These are phyloP conservation scores for Sturnira hondurensis DNA, from an alignment of 2,113 vertebrate genomes.

Conservation along the genomic window DNA sequence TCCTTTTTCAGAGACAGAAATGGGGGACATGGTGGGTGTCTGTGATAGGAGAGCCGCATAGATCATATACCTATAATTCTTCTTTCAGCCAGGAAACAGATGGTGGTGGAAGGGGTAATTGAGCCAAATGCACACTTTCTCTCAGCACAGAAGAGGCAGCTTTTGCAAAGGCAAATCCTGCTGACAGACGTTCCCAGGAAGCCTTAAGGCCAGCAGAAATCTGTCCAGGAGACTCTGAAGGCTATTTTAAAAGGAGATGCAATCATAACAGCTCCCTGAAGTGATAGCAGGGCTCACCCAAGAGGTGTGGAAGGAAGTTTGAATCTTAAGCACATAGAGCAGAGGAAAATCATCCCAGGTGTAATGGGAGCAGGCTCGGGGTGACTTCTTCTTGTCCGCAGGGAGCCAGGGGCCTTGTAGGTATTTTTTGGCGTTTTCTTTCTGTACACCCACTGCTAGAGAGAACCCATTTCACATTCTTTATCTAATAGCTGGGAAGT, in stretches of 20 bases:
- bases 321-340: neutral
- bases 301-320: neutral
- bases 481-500: neutral
- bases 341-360: neutral
- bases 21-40: neutral
- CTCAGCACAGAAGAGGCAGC: neutral
- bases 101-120: neutral
- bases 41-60: neutral
- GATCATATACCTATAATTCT: neutral
- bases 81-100: neutral
- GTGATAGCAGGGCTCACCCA: neutral
- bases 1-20: neutral
- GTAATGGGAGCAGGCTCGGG: neutral
- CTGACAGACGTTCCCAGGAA: neutral
- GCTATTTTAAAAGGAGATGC: neutral
- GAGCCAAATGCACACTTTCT: neutral
- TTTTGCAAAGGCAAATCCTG: neutral
- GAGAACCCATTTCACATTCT: neutral
- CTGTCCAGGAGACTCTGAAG: neutral
- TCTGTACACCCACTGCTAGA: neutral
- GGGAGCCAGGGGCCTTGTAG: neutral
- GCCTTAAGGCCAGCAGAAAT: neutral
- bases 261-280: rapidly evolving
- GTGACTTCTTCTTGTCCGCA: neutral
- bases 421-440: neutral